Conservation (phyloP, 2,113 vertebrate species). For the Chauna torquata region DNA sequence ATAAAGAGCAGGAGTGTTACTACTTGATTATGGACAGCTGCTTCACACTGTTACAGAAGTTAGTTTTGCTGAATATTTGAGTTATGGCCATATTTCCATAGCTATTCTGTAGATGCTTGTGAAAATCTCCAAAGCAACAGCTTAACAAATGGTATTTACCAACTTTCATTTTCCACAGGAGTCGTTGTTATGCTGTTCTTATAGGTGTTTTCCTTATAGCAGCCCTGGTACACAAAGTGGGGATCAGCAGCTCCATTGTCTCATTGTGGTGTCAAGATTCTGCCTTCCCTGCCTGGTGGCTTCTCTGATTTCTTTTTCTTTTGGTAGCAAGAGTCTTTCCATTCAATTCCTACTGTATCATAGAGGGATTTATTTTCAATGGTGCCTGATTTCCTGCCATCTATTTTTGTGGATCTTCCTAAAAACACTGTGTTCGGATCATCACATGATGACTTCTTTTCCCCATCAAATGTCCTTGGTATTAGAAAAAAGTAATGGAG, state of each 20-base stretch:
- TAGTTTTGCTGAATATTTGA: not conserved
- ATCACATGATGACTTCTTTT: not conserved
- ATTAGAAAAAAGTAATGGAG: not conserved
- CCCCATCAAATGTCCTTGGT: not conserved
- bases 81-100: not conserved
- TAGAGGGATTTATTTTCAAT: constrained; percentile 16
- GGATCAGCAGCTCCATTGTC: not conserved
- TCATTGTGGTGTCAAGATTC: not conserved
- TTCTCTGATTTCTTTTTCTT: not conserved
- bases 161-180: not conserved
- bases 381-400: not conserved
- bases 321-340: not conserved
- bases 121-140: constrained; percentile 14
- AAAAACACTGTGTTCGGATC: not conserved
- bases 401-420: not conserved
- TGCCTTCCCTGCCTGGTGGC: not conserved
- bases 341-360: not conserved
- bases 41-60: constrained; percentile 15
- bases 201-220: constrained; percentile 46
- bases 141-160: not conserved
- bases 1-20: constrained; percentile 23
- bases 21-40: constrained; percentile 47
- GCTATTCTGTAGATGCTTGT: not conserved
- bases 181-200: not conserved
- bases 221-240: not conserved